Percentiles rank a stretch among this genome's conserved stretches.
These are phyloP conservation scores for Eueremaeus valkanovi DNA, from an alignment of 2,888 invertebrate species.

Conservation along the genomic window DNA sequence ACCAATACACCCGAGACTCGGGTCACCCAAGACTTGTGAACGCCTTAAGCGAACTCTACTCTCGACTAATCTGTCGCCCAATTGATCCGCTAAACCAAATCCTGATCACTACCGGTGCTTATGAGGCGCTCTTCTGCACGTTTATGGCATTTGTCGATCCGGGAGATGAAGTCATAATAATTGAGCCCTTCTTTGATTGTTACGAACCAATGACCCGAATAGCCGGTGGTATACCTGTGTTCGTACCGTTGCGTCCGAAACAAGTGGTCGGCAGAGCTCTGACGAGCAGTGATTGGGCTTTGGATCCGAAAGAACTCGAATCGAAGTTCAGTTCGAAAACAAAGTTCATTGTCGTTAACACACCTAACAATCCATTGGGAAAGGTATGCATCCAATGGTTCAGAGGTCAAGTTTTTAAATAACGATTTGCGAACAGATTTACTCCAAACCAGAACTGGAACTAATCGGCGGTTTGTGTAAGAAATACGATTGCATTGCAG, in stretches of 20 bases:
- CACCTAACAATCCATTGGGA: constrained; percentile 95
- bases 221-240: constrained; percentile 80
- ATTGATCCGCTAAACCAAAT: constrained; percentile 84
- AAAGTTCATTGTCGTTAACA: constrained; percentile 92
- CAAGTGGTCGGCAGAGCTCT: constrained; percentile 57
- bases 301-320: constrained; percentile 75
- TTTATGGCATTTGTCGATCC: constrained; percentile 80
- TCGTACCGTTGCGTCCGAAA: constrained; percentile 74
- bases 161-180: constrained; percentile 75
- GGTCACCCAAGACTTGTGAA: constrained; percentile 86
- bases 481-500: constrained; percentile 83
- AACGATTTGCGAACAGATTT: constrained; percentile 50
- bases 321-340: constrained; percentile 78
- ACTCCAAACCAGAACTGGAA: constrained; percentile 53
- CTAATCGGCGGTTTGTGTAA: constrained; percentile 80
- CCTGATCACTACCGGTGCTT: constrained; percentile 85
- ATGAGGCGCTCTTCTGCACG: constrained; percentile 82
- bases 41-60: constrained; percentile 77
- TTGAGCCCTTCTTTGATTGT: constrained; percentile 98
- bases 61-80: constrained; percentile 66
- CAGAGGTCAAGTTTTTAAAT: background rate
- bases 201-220: constrained; percentile 89
- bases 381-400: constrained; percentile 65
- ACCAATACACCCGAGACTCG: constrained; percentile 94
- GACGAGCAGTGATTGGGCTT: constrained; percentile 78